phyloP scores from a whole-genome alignment of 2,113 vertebrate genomes.

The Bubo scandiacus region DNA sequence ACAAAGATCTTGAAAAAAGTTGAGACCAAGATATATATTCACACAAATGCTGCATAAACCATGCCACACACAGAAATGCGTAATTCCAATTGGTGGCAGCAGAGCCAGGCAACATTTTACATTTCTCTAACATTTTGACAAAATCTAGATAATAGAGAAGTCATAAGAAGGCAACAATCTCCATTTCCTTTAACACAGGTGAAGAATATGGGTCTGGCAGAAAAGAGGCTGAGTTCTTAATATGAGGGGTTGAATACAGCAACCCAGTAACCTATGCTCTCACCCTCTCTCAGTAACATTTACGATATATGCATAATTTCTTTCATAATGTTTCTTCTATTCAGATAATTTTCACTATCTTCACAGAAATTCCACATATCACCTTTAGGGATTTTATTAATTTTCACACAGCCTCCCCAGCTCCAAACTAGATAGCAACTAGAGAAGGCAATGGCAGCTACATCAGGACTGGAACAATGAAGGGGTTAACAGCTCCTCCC shows the following conservation, averaged over 20 bases:
- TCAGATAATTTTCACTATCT: neutral
- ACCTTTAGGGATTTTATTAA: neutral
- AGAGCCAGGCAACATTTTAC: conserved; percentile 12
- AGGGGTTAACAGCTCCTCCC: conserved; percentile 17
- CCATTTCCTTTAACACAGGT: neutral
- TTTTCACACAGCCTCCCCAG: neutral
- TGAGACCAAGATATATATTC: neutral
- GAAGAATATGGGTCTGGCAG: neutral
- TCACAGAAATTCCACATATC: neutral
- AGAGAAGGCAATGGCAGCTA: neutral
- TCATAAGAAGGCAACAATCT: neutral
- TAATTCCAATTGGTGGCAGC: conserved; percentile 36
- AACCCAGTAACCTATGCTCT: neutral
- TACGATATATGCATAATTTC: neutral
- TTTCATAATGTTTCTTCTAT: neutral
- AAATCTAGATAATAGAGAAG: neutral
- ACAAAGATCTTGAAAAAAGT: neutral
- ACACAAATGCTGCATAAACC: neutral
- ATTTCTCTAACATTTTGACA: neutral
- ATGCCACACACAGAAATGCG: neutral
- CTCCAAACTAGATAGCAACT: neutral
- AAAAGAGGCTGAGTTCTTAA: neutral
- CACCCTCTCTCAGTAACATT: neutral
- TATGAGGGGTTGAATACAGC: neutral
- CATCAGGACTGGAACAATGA: neutral